Percentiles rank a stretch among this genome's conserved stretches.
Evolutionary conservation across 1,140 invertebrate species (phyloP).

Genomic region (Apis mellifera): DNA sequence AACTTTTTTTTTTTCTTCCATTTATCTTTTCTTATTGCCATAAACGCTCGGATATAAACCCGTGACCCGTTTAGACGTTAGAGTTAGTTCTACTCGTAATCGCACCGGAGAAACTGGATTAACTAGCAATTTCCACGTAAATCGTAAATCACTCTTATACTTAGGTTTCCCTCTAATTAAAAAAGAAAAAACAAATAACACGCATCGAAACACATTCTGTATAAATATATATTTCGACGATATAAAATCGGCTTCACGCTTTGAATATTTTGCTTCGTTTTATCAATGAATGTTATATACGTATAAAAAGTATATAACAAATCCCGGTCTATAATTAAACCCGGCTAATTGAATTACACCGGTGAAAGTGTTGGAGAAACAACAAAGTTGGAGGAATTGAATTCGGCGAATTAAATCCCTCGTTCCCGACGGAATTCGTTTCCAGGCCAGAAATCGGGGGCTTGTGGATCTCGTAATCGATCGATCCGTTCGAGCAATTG

Average conservation of each 20-base stretch:
- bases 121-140: conserved; percentile 33
- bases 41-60: conserved; percentile 9
- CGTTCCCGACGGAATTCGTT: background rate
- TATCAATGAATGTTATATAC: too few species aligned
- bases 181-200: too few species aligned
- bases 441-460: background rate
- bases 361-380: conserved; percentile 28
- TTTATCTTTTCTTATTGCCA: conserved; percentile 37
- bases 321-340: too few species aligned
- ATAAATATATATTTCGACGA: background rate
- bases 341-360: background rate
- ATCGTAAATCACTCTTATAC: background rate
- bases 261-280: too few species aligned
- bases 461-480: conserved; percentile 30
- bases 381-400: background rate
- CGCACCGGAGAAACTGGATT: conserved; percentile 39
- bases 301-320: too few species aligned
- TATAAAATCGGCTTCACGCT: too few species aligned
- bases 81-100: conserved; percentile 26
- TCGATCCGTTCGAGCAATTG: conserved; percentile 46
- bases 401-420: background rate
- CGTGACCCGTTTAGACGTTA: conserved; percentile 37
- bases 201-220: background rate
- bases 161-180: background rate
- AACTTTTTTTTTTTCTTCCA: conserved; percentile 48